Conservation (phyloP, 35 echinoderm and acorn worm genomes). For the Ptychodera flava region DNA sequence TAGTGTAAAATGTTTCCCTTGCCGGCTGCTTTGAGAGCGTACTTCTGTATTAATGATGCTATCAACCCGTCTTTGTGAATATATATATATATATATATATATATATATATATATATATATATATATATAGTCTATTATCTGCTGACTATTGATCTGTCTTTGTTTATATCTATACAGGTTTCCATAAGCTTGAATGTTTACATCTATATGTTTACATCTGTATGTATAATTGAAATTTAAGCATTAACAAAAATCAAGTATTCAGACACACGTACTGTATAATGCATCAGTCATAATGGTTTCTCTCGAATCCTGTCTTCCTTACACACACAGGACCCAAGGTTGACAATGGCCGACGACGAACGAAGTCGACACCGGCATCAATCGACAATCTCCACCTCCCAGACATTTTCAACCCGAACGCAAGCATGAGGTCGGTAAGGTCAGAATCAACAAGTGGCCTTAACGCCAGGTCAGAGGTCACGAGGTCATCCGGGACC, state of each 20-base stretch:
- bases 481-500: neutral
- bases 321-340: neutral
- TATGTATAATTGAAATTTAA: neutral
- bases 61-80: no score
- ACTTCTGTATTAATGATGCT: no score
- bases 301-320: no score
- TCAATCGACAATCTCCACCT: neutral
- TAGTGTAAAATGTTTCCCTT: no score
- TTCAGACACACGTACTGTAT: no score
- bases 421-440: neutral
- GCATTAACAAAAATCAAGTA: no score
- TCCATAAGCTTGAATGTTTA: neutral
- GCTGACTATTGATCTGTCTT: neutral
- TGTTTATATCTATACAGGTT: neutral
- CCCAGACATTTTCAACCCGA: neutral
- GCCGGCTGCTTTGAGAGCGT: no score
- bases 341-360: neutral
- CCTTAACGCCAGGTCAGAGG: neutral
- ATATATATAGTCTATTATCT: neutral
- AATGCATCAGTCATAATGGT: no score
- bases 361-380: neutral
- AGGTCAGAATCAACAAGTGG: neutral
- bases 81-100: slow-evolving; percentile 3
- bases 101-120: slow-evolving; percentile 3
- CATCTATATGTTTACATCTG: neutral